Conservation (phyloP, 2,888 invertebrate species). For the Cheilosia variabilis region DNA sequence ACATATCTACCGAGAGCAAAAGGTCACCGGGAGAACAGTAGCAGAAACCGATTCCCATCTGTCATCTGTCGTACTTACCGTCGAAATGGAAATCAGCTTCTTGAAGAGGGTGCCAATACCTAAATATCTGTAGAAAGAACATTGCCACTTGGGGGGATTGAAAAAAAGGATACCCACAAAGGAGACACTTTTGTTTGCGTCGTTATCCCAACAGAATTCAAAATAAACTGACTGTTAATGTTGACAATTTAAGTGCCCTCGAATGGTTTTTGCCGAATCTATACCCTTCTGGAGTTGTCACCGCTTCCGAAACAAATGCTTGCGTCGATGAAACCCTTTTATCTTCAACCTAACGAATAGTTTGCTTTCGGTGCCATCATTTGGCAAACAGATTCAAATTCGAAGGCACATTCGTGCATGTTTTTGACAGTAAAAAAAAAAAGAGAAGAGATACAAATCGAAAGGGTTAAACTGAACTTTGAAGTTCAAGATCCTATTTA, state of each 20-base stretch:
- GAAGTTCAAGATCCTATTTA: conserved; percentile 52
- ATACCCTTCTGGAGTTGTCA: conserved; percentile 25
- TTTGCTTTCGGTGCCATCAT: conserved; percentile 1
- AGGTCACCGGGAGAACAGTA: conserved; percentile 28
- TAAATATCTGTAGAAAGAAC: conserved; percentile 26
- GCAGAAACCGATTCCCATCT: conserved; percentile 6
- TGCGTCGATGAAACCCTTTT: conserved; percentile 43
- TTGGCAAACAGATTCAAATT: neutral
- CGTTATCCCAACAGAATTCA: conserved; percentile 17
- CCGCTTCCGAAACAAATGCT: conserved; percentile 47
- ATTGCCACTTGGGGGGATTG: conserved; percentile 13
- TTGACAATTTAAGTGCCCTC: conserved; percentile 49
- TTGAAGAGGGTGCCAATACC: conserved; percentile 42
- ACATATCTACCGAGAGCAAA: conserved; percentile 34
- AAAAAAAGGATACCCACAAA: conserved; percentile 22
- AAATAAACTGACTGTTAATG: conserved; percentile 64
- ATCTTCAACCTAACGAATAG: conserved; percentile 17
- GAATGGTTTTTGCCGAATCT: conserved; percentile 35
- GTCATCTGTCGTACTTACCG: conserved; percentile 28
- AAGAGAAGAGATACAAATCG: neutral
- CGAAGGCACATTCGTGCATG: conserved; percentile 1
- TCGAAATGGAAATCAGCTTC: conserved; percentile 51
- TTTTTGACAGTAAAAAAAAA: neutral
- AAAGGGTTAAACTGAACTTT: conserved; percentile 30
- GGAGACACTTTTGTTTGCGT: conserved; percentile 16